phyloP scores from a whole-genome alignment of 2,113 vertebrate genomes.

The Columba livia region DNA sequence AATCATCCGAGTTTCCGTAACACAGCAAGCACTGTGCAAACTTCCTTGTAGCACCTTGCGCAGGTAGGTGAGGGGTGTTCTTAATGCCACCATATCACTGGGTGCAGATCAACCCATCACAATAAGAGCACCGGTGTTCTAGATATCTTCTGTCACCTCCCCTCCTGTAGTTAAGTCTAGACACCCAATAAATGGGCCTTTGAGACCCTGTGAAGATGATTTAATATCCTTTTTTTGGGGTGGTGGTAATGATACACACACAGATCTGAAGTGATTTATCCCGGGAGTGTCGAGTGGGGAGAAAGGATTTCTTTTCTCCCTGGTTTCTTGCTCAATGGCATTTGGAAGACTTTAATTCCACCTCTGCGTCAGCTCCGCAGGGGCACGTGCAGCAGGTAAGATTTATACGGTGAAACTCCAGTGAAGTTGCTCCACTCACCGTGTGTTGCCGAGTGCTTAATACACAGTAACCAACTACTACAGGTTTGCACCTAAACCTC shows the following conservation, averaged over 20 bases:
- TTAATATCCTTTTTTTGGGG: neutral
- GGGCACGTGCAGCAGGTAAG: neutral
- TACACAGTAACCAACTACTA: neutral
- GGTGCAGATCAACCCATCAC: neutral
- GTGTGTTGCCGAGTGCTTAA: neutral
- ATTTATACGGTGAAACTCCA: neutral
- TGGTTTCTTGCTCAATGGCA: neutral
- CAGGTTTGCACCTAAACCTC: neutral
- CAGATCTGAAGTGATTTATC: neutral
- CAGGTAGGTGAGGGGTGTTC: neutral
- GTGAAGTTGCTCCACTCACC: neutral
- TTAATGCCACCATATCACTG: neutral
- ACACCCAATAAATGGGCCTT: neutral
- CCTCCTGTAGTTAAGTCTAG: neutral
- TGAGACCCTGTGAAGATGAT: neutral
- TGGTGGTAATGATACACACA: neutral
- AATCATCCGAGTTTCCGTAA: neutral
- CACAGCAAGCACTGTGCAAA: neutral
- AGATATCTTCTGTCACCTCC: neutral
- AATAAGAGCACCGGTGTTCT: neutral
- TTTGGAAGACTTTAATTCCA: neutral
- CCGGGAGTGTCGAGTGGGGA: neutral
- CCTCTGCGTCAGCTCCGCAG: neutral
- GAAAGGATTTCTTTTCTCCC: neutral
- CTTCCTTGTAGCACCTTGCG: neutral